Evolutionary conservation across 2,888 invertebrate species (phyloP), one percentile per base, ranked within the genome.

Genomic region (Cacoxenus indagator): DNA sequence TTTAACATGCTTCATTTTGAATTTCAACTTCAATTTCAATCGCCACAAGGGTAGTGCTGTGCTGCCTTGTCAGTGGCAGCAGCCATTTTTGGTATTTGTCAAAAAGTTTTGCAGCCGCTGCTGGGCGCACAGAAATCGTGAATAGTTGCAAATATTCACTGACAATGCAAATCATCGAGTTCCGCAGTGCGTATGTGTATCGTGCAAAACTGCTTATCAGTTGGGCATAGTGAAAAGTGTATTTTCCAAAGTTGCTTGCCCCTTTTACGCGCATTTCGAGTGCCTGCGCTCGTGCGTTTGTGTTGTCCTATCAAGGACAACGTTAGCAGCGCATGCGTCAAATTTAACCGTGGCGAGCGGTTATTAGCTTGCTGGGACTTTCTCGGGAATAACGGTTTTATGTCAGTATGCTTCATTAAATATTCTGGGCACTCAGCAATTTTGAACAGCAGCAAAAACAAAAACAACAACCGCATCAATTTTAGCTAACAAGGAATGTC

Each of bases 271-370:
- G 1, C 4, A 11, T 11, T 14, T 37, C 37, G 14, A 37, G 37
- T 37, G 37, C 37, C 9, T 37, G 37, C 37, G 37, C 37, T 37
- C 37, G 37, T 37, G 37, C 37, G 37, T 37, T 37, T 26, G 55
- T 64, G 69, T 65, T 70, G 78, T 78, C 77, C 75, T 75, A 66
- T 29, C 77, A 77, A 77, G 77, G 78, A 75, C 78, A 78, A 54
- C 31, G n/a, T 14, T 5, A n/a, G 31, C 3, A 43, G 71, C 77
- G 77, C 77, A 75, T 74, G 75, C 76, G 74, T 67, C 57, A 51
- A 17, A 17, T 22, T 19, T 37, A 27, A 37, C 37, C 37, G 37
- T 8, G 37, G 37, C 37, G 37, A 1, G 37, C 4, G 4, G 14
- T 14, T 9, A 31, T 6, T 31, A 31, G 4, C 9, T 31, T 6